Conservation (phyloP, 2,888 invertebrate genomes). For the Parasteatoda lunata region DNA sequence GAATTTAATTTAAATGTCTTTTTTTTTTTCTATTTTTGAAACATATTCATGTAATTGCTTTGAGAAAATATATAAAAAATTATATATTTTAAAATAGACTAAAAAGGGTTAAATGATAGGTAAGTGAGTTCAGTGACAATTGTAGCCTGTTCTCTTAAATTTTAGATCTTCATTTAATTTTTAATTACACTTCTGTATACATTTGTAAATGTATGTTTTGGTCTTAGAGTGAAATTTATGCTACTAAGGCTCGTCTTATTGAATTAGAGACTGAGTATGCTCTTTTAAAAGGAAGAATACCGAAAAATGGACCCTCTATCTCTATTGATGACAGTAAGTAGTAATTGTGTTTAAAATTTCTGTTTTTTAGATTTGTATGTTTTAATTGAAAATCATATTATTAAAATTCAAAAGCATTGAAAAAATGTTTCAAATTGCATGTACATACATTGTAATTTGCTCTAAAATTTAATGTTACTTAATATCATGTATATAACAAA, state of each 20-base stretch:
- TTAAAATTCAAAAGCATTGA: neutral
- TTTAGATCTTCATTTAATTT: too few relatives aligned
- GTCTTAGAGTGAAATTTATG: slow-evolving; percentile 46
- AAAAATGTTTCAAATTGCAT: neutral
- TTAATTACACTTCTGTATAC: too few relatives aligned
- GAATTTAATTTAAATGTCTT: too few relatives aligned
- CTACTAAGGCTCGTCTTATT: slow-evolving; percentile 43
- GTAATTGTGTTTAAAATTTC: neutral
- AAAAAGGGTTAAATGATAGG: too few relatives aligned
- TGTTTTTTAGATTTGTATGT: neutral
- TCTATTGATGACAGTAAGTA: slow-evolving; percentile 47
- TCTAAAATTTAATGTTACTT: neutral
- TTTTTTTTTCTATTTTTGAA: too few relatives aligned
- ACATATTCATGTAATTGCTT: too few relatives aligned
- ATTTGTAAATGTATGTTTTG: neutral
- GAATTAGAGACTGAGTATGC: slow-evolving; percentile 57
- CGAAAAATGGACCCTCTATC: slow-evolving; percentile 22
- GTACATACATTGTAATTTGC: neutral
- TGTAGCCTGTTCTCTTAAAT: too few relatives aligned
- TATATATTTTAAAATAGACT: too few relatives aligned
- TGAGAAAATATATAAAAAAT: too few relatives aligned
- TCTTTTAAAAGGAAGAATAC: slow-evolving; percentile 39
- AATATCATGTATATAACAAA: too few relatives aligned
- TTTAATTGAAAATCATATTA: neutral
- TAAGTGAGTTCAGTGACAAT: too few relatives aligned